Base-by-base conservation (phyloP, 2,113 vertebrate genomes). In the Cyprinodon brontotheroides region DNA sequence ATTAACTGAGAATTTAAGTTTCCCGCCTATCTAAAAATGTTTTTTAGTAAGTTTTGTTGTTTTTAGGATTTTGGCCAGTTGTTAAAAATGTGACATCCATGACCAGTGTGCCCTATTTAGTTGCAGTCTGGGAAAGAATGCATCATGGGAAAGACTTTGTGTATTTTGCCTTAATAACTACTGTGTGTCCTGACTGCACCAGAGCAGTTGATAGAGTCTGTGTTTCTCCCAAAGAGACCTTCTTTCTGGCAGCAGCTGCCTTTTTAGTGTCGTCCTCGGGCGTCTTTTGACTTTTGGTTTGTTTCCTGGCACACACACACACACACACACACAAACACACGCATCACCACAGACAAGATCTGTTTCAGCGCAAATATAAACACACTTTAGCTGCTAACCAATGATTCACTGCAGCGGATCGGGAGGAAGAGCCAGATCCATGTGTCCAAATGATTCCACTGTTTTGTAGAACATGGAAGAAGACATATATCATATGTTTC, bases 221-320 rank as follows among this genome's bases (percentile, higher is more conserved):
- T 70, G 14, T 68, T 50, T 60, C 11, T 77, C 66, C 65, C 60
- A 40, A 61, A 12, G 43, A 70, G 62, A 66, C 38, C 45, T 79
- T 41, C 50, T 81, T 57, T 66, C 68, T 76, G 78, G 74, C 63
- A 72, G 65, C 82, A 37, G 70, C 84, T 83, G 74, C 71, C 62
- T 74, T 67, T 61, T 80, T 74, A 13, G 64, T 66, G 62, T 76
- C 20, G 38, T 79, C 81, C 77, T 84, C 37, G 1, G 83, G 80
- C 74, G 53, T 81, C 73, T 81, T 73, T 75, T 83, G 80, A 78
- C 81, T 86, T 79, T 76, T 76, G 66, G 11, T 74, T 72, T 72
- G 41, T 64, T 78, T 53, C 72, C 67, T 85, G 74, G 38, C 53
- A 85, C 66, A 68, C 68, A 80, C 38, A 62, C 68, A 67, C 36